Conservation (phyloP, 2,113 vertebrate genomes). For the Dipodomys spectabilis region DNA sequence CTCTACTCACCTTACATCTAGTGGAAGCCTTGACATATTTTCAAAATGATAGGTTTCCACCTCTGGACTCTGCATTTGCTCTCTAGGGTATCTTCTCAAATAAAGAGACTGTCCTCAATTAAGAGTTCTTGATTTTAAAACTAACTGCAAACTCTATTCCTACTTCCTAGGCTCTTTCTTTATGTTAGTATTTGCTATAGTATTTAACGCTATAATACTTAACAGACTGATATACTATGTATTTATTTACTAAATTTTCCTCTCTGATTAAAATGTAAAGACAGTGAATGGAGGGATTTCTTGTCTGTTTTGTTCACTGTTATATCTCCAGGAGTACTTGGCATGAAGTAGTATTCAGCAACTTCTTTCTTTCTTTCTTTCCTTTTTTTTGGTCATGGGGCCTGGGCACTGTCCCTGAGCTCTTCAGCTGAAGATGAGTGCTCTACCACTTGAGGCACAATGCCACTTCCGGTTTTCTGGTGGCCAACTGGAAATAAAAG, state of each 20-base stretch:
- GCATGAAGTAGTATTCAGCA: background rate
- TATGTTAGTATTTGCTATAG: background rate
- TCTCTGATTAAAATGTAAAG: conserved; percentile 53
- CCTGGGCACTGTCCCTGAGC: too few relatives aligned
- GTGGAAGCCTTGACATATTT: background rate
- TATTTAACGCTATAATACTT: too few relatives aligned
- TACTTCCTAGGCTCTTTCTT: background rate
- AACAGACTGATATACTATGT: background rate
- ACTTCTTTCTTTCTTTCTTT: too few relatives aligned
- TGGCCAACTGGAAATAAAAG: too few relatives aligned
- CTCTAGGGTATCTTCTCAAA: conserved; percentile 16
- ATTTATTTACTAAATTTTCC: conserved; percentile 26
- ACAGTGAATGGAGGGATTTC: background rate
- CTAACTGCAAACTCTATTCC: background rate
- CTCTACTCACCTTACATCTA: background rate
- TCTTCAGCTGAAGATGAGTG: too few relatives aligned
- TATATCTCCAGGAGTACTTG: background rate
- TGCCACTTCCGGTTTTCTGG: too few relatives aligned
- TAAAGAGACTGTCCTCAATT: background rate
- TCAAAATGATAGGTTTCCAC: background rate
- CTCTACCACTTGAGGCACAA: too few relatives aligned
- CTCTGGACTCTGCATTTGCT: background rate
- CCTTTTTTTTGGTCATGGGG: too few relatives aligned
- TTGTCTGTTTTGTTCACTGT: background rate
- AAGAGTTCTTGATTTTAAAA: conserved; percentile 18